phyloP scores from a whole-genome alignment of 2,888 invertebrate genomes.

The Cordilura impudica region DNA sequence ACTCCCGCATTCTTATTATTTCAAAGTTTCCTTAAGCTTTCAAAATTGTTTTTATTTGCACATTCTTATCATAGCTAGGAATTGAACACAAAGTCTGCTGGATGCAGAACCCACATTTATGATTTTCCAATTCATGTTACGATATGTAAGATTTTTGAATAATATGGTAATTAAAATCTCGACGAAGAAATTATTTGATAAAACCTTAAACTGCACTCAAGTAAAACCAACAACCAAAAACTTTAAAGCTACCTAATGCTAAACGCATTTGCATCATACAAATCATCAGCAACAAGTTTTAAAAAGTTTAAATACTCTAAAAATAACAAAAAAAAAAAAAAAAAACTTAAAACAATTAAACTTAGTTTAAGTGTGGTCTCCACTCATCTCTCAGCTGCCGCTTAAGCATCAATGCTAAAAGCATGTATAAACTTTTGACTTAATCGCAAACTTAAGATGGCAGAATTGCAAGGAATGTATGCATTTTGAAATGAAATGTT shows the following conservation, averaged over 20 bases:
- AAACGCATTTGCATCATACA: conserved; percentile 11
- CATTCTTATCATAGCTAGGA: too few species aligned
- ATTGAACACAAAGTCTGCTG: too few species aligned
- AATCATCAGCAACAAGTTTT: conserved; percentile 55
- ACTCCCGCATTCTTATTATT: too few species aligned
- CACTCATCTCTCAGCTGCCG: conserved; percentile 35
- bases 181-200: background rate
- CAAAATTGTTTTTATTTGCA: too few species aligned
- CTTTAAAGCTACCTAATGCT: background rate
- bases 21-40: too few species aligned
- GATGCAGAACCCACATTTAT: too few species aligned
- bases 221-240: background rate
- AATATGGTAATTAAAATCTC: too few species aligned
- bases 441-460: conserved; percentile 45
- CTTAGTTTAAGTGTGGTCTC: conserved; percentile 56
- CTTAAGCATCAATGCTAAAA: conserved; percentile 3
- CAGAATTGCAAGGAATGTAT: conserved; percentile 2
- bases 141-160: too few species aligned
- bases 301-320: conserved; percentile 40
- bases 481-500: too few species aligned
- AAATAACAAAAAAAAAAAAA: background rate
- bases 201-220: background rate
- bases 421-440: conserved; percentile 49
- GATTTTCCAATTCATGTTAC: too few species aligned
- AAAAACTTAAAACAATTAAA: conserved; percentile 58